Percentiles rank a stretch among this genome's conserved stretches.
Conservation (phyloP, 2,888 invertebrate genomes). For the Phyto melanocephala region DNA sequence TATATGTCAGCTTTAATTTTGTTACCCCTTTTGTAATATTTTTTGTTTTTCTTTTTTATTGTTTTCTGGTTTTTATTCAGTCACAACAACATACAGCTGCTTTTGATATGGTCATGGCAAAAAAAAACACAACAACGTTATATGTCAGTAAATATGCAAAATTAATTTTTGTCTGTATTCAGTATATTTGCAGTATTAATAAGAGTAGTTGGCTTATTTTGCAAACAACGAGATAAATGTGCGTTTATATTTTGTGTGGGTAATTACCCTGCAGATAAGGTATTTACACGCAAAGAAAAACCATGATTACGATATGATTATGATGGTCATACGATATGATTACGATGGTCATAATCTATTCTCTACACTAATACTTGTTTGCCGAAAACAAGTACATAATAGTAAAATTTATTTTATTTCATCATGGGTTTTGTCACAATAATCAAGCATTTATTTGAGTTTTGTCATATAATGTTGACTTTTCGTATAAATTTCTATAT, state of each 20-base stretch:
- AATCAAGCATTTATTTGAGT: too few relatives aligned
- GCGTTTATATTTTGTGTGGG: not conserved
- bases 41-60: not conserved
- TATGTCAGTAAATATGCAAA: slow-evolving; percentile 37
- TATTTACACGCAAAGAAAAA: too few relatives aligned
- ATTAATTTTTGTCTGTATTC: slow-evolving; percentile 37
- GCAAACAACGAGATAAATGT: not conserved
- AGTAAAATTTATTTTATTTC: too few relatives aligned
- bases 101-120: not conserved
- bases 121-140: slow-evolving; percentile 17
- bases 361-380: too few relatives aligned
- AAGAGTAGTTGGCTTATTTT: not conserved
- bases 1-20: slow-evolving; percentile 14
- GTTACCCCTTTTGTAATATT: not conserved
- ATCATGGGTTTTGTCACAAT: too few relatives aligned
- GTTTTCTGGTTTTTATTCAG: not conserved
- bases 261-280: too few relatives aligned
- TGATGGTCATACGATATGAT: too few relatives aligned
- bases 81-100: not conserved
- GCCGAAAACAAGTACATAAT: too few relatives aligned
- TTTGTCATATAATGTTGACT: too few relatives aligned
- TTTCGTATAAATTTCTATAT: too few relatives aligned
- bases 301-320: too few relatives aligned
- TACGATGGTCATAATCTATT: too few relatives aligned
- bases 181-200: not conserved